Evolutionary conservation across 2,797 vertebrate genomes (phyloP).

Genomic region (Oreochromis grahami): DNA sequence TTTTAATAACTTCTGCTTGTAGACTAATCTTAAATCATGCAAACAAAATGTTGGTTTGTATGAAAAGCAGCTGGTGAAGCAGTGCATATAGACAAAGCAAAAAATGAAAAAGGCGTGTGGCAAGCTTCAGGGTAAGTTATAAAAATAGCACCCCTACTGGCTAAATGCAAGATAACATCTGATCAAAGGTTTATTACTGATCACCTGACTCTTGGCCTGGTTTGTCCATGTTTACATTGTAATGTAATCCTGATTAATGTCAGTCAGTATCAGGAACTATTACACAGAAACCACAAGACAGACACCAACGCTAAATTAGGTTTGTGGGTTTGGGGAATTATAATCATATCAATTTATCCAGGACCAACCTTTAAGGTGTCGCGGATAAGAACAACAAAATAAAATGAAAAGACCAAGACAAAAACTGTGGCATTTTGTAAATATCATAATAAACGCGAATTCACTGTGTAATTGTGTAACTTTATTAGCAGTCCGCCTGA

Average conservation of each 20-base stretch:
- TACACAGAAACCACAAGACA: neutral
- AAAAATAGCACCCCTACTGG: neutral
- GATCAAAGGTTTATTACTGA: neutral
- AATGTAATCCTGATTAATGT: neutral
- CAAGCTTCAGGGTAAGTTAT: neutral
- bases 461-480: neutral
- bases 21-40: neutral
- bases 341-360: neutral
- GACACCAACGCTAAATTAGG: neutral
- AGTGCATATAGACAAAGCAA: neutral
- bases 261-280: neutral
- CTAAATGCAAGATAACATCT: neutral
- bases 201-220: neutral
- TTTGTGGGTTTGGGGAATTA: neutral
- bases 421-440: neutral
- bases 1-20: neutral
- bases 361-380: neutral
- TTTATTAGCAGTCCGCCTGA: neutral
- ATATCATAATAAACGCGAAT: neutral
- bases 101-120: neutral
- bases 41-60: neutral
- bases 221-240: neutral
- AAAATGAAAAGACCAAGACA: neutral
- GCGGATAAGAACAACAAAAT: neutral
- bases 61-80: neutral